Percentiles rank a stretch among this genome's conserved stretches.
Evolutionary conservation across 2,113 vertebrate genomes (phyloP).

Genomic region (Pseudonaja textilis): DNA sequence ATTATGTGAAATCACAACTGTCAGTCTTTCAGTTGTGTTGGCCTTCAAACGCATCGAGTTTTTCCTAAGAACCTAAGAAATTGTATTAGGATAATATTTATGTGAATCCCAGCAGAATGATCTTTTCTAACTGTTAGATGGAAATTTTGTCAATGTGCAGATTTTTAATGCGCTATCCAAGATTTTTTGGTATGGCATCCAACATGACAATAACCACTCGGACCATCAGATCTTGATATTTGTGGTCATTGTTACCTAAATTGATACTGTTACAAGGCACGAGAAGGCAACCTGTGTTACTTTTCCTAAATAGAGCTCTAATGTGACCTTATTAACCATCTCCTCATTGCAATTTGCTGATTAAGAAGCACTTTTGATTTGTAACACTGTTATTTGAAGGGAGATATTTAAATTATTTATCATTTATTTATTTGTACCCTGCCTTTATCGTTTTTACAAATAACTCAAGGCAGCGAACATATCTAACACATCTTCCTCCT

Average conservation of each 20-base stretch:
- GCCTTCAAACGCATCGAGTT: neutral
- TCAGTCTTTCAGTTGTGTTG: neutral
- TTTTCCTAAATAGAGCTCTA: neutral
- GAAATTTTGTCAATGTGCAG: neutral
- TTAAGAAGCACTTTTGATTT: neutral
- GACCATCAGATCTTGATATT: neutral
- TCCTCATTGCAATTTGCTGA: neutral
- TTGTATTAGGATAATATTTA: neutral
- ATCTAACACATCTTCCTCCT: neutral
- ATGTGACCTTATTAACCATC: neutral
- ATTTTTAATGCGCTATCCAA: neutral
- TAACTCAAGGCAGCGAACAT: neutral
- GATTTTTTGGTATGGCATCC: neutral
- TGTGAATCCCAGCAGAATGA: neutral
- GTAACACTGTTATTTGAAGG: neutral
- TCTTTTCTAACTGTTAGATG: neutral
- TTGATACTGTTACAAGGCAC: neutral
- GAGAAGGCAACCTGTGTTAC: neutral
- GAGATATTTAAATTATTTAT: neutral
- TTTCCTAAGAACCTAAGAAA: neutral
- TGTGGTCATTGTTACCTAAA: neutral
- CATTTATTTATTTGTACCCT: neutral
- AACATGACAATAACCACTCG: neutral
- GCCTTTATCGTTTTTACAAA: neutral
- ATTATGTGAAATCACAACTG: neutral